Evolutionary conservation across 1,140 invertebrate genomes (phyloP).

Genomic region (Globodera ellingtonae): DNA sequence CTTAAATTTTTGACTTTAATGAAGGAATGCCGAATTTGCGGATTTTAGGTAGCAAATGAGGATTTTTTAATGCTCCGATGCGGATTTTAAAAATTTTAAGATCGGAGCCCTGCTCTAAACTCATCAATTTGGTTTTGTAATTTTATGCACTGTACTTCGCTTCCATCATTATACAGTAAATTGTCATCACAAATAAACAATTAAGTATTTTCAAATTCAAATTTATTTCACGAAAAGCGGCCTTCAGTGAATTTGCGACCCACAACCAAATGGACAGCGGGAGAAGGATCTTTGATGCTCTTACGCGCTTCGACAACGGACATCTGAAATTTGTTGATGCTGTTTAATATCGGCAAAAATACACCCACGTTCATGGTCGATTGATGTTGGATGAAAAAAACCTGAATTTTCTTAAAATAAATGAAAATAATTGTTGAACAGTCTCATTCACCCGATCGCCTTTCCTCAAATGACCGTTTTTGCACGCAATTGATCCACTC

Average conservation of each 20-base stretch:
- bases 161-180: too few species aligned
- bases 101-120: too few species aligned
- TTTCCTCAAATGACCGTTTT: slow-evolving; percentile 10
- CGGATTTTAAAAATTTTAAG: too few species aligned
- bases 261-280: slow-evolving; percentile 16
- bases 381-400: slow-evolving; percentile 16
- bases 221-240: neutral
- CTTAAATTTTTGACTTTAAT: too few species aligned
- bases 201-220: neutral
- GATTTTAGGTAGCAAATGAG: too few species aligned
- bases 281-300: neutral
- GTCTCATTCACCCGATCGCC: slow-evolving; percentile 11
- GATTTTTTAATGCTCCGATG: too few species aligned
- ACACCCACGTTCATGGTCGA: slow-evolving; percentile 13
- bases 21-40: too few species aligned
- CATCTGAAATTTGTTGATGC: neutral
- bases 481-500: slow-evolving; percentile 16
- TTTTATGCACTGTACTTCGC: too few species aligned
- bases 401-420: neutral
- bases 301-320: neutral
- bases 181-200: too few species aligned
- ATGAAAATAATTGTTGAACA: neutral
- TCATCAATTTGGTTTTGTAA: too few species aligned
- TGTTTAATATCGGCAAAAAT: neutral
- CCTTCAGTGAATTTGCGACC: neutral